Evolutionary conservation across 2,113 vertebrate species (phyloP).

Genomic region (Rhineura floridana): DNA sequence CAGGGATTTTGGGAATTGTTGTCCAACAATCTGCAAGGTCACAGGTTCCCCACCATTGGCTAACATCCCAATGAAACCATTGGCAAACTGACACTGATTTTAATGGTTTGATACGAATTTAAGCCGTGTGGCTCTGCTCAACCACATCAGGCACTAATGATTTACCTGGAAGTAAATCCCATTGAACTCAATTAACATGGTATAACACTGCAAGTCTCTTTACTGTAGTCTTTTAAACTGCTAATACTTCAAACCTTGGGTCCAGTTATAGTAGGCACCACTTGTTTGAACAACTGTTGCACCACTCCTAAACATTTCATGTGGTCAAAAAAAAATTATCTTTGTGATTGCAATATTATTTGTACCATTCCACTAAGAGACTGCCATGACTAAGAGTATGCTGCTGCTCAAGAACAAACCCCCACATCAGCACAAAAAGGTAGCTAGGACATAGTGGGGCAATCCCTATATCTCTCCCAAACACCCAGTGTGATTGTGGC

Average conservation of each 20-base stretch:
- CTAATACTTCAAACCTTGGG: background rate
- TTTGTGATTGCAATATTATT: background rate
- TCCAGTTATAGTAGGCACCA: background rate
- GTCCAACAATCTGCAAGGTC: background rate
- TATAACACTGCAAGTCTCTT: background rate
- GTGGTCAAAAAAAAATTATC: background rate
- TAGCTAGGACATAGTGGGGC: background rate
- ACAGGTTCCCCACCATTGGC: background rate
- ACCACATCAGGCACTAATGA: background rate
- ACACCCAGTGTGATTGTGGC: background rate
- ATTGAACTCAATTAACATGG: too few species aligned
- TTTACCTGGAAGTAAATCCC: background rate
- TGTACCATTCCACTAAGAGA: background rate
- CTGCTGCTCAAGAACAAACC: background rate
- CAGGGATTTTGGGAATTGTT: background rate
- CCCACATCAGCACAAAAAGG: background rate
- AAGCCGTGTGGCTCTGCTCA: too few species aligned
- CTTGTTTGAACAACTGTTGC: background rate
- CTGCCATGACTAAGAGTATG: background rate
- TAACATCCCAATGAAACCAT: background rate
- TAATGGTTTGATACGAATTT: background rate
- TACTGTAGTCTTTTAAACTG: background rate
- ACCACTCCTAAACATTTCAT: background rate
- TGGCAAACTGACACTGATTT: background rate
- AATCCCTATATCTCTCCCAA: background rate